These are phyloP conservation scores for Hippocampus abdominalis DNA, from an alignment of 2,113 vertebrate species.

Conservation along the genomic window DNA sequence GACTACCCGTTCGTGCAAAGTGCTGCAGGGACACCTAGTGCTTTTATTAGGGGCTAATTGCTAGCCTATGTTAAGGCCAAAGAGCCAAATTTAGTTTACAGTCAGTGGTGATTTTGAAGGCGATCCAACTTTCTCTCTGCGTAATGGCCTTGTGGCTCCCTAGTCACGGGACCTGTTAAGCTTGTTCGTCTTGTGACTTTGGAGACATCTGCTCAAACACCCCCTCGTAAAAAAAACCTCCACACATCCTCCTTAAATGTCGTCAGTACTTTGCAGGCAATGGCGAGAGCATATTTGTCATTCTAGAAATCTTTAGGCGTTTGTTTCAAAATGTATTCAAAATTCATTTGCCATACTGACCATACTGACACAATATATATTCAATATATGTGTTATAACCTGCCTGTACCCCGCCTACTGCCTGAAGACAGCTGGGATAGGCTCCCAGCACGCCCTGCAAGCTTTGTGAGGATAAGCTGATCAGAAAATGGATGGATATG, in stretches of 20 bases:
- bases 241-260: background rate
- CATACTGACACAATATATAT: too few relatives aligned
- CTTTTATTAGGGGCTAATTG: background rate
- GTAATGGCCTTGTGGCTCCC: background rate
- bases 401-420: too few relatives aligned
- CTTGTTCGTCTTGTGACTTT: background rate
- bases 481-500: too few relatives aligned
- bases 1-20: background rate
- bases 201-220: slow-evolving; percentile 14
- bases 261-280: background rate
- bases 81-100: background rate
- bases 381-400: too few relatives aligned
- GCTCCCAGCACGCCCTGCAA: too few relatives aligned
- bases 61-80: background rate
- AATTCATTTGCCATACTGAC: too few relatives aligned
- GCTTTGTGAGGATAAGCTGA: too few relatives aligned
- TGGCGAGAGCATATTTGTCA: background rate
- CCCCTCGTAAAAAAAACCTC: background rate
- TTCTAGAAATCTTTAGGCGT: background rate
- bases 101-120: background rate
- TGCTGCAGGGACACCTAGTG: background rate
- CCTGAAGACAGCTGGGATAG: too few relatives aligned
- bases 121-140: background rate
- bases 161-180: slow-evolving; percentile 9
- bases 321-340: background rate